These are phyloP conservation scores for Ceratina calcarata DNA, from an alignment of 1,140 invertebrate genomes.

Conservation along the genomic window DNA sequence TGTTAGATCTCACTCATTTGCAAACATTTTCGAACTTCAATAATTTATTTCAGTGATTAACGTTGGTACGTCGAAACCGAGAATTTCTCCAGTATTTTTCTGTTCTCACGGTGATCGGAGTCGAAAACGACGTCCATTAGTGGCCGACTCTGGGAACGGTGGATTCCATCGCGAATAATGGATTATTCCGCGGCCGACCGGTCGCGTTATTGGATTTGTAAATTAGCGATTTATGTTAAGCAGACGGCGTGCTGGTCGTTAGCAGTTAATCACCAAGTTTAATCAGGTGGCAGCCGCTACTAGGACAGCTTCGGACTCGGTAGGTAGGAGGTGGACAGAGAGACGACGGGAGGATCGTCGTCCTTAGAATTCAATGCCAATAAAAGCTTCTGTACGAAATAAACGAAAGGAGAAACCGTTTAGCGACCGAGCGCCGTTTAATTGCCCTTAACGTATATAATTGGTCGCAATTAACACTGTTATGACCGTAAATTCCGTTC, in stretches of 20 bases:
- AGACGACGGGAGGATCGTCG: background rate
- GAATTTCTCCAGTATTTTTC: slow-evolving; percentile 51
- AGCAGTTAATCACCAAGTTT: slow-evolving; percentile 56
- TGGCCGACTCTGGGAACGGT: background rate
- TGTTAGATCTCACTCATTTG: no score
- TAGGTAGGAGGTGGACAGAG: no score
- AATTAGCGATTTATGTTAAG: slow-evolving; percentile 57
- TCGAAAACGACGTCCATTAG: slow-evolving; percentile 30
- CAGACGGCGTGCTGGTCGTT: slow-evolving; percentile 36
- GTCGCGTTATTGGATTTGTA: slow-evolving; percentile 40
- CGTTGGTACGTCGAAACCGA: no score
- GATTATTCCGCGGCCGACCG: slow-evolving; percentile 17
- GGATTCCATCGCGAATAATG: slow-evolving; percentile 44
- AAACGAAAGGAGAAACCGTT: background rate
- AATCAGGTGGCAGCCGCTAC: slow-evolving; percentile 32
- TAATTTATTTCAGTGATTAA: no score
- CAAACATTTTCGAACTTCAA: no score
- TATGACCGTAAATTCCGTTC: slow-evolving; percentile 42
- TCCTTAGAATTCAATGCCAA: slow-evolving; percentile 15
- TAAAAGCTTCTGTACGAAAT: slow-evolving; percentile 20
- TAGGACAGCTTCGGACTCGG: no score
- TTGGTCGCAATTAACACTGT: slow-evolving; percentile 38
- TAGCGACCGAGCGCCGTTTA: background rate
- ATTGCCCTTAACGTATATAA: slow-evolving; percentile 36
- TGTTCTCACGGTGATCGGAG: background rate